Percentiles rank a stretch among this genome's conserved stretches.
Conservation (phyloP, 2,797 vertebrate species). For the Etheostoma nigrum region DNA sequence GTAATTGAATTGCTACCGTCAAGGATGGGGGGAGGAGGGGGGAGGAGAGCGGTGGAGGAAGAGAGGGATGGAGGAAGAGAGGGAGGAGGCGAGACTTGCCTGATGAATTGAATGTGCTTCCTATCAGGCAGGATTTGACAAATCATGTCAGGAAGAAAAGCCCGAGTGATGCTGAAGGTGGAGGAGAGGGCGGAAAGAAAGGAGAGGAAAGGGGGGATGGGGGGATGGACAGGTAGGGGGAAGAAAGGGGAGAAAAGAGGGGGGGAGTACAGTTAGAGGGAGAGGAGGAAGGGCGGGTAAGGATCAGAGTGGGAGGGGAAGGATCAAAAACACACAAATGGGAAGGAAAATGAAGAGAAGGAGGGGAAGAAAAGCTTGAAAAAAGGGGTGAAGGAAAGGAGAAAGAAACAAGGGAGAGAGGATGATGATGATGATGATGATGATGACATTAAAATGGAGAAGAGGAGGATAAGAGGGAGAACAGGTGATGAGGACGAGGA, state of each 20-base stretch:
- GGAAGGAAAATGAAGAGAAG: too few relatives aligned
- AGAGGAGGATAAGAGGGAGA: too few relatives aligned
- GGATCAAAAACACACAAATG: too few relatives aligned
- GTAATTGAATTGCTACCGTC: constrained; percentile 97
- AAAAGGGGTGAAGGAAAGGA: too few relatives aligned
- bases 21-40: constrained; percentile 79
- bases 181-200: constrained; percentile 1
- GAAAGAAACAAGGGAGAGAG: too few relatives aligned
- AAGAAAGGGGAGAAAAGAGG: neutral
- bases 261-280: too few relatives aligned
- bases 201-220: neutral
- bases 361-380: too few relatives aligned
- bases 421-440: too few relatives aligned
- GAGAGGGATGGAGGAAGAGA: constrained; percentile 78
- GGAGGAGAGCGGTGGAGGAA: constrained; percentile 80
- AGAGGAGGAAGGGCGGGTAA: too few relatives aligned
- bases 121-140: constrained; percentile 90
- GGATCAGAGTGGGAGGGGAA: neutral
- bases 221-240: neutral
- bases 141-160: constrained; percentile 70
- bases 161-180: constrained; percentile 86
- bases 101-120: constrained; percentile 97
- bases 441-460: too few relatives aligned
- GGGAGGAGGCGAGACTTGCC: constrained; percentile 84
- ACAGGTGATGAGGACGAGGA: too few relatives aligned